Percentiles rank a stretch among this genome's conserved stretches.
phyloP scores from a whole-genome alignment of 2,113 vertebrate species.

The Nothoprocta perdicaria region DNA sequence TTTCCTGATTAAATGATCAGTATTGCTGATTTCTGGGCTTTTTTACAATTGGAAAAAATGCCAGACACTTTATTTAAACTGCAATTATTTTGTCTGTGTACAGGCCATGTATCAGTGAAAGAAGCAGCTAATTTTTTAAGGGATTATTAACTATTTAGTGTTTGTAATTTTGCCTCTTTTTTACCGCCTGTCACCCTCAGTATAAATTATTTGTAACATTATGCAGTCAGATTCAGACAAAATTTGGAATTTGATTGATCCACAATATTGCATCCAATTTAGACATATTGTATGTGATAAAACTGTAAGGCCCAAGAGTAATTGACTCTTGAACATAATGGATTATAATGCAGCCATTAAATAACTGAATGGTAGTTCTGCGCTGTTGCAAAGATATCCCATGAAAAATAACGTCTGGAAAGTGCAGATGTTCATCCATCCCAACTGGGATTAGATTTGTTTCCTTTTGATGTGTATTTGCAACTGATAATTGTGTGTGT shows the following conservation, averaged over 20 bases:
- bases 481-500: slow-evolving; percentile 61
- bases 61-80: slow-evolving; percentile 51
- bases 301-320: slow-evolving; percentile 64
- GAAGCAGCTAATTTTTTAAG: slow-evolving; percentile 51
- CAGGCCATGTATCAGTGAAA: slow-evolving; percentile 17
- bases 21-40: slow-evolving; percentile 56
- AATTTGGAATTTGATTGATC: slow-evolving; percentile 68
- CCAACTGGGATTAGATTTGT: slow-evolving; percentile 65
- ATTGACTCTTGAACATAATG: slow-evolving; percentile 73
- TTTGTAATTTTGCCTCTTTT: slow-evolving; percentile 29
- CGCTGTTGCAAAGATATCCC: slow-evolving; percentile 62
- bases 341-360: slow-evolving; percentile 70
- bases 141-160: slow-evolving; percentile 4
- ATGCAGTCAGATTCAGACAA: slow-evolving; percentile 26
- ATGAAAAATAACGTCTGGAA: slow-evolving; percentile 57
- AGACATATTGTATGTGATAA: slow-evolving; percentile 68
- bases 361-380: slow-evolving; percentile 64
- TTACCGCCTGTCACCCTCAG: background rate
- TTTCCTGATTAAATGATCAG: slow-evolving; percentile 45
- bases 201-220: slow-evolving; percentile 14
- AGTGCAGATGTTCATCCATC: slow-evolving; percentile 69
- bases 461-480: slow-evolving; percentile 73
- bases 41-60: slow-evolving; percentile 52
- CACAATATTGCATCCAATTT: slow-evolving; percentile 56
- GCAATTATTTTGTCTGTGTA: slow-evolving; percentile 54